Evolutionary conservation across 2,888 invertebrate species (phyloP).

Genomic region (Dryocosmus kuriphilus): DNA sequence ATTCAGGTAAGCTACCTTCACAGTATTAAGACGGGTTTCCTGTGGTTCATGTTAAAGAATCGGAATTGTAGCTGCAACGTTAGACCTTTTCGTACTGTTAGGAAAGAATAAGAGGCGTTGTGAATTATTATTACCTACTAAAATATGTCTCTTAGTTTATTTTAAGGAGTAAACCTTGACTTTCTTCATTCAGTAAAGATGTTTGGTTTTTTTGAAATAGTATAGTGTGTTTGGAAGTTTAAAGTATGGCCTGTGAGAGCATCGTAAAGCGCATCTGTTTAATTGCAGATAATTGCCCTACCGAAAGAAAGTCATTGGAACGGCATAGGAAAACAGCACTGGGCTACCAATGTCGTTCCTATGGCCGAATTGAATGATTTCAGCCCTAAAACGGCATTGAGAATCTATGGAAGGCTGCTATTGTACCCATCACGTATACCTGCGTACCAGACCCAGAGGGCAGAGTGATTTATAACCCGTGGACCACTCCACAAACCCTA

Average conservation of each 20-base stretch:
- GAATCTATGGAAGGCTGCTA: too few relatives aligned
- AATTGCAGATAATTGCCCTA: background rate
- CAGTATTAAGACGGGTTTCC: slow-evolving; percentile 92
- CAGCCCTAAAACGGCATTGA: too few relatives aligned
- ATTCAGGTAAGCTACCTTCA: slow-evolving; percentile 78
- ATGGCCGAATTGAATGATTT: too few relatives aligned
- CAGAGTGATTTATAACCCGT: too few relatives aligned
- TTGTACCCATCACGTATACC: too few relatives aligned
- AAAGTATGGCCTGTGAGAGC: background rate
- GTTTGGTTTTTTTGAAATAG: background rate
- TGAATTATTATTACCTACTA: slow-evolving; percentile 53
- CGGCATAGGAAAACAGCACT: too few relatives aligned
- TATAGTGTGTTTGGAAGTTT: background rate
- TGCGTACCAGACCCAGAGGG: too few relatives aligned
- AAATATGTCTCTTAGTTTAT: background rate
- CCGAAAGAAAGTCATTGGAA: too few relatives aligned
- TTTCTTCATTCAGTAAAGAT: background rate
- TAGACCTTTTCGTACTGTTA: slow-evolving; percentile 97
- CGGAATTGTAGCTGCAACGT: slow-evolving; percentile 96
- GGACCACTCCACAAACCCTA: too few relatives aligned
- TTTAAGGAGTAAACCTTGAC: background rate
- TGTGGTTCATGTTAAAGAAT: slow-evolving; percentile 95
- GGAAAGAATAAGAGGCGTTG: slow-evolving; percentile 79
- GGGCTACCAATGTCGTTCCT: too few relatives aligned
- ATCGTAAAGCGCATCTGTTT: slow-evolving; percentile 2